Conservation (phyloP, 2,113 vertebrate species). For the Collichthys lucidus region DNA sequence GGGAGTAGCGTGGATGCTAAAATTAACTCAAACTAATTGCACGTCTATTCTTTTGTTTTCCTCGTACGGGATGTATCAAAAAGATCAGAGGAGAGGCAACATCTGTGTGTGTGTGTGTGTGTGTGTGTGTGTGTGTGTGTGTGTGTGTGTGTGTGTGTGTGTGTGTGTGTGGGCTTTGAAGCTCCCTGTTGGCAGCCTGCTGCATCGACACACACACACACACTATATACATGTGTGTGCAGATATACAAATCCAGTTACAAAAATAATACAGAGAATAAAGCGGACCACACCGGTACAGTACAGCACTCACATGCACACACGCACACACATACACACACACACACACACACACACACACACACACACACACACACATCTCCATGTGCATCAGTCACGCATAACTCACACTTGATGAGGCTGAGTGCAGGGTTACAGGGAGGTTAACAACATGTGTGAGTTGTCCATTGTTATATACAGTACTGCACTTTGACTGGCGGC, state of each 20-base stretch:
- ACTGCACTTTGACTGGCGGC: slow-evolving; percentile 23
- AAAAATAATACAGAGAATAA: slow-evolving; percentile 16
- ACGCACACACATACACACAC: too few species aligned
- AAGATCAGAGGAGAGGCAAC: slow-evolving; percentile 58
- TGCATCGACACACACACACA: not conserved
- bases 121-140: too few species aligned
- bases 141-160: slow-evolving; percentile 8
- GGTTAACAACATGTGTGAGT: slow-evolving; percentile 30
- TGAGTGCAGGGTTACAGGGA: slow-evolving; percentile 13
- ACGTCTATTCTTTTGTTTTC: slow-evolving; percentile 52
- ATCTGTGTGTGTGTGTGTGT: slow-evolving; percentile 45
- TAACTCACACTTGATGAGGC: slow-evolving; percentile 7
- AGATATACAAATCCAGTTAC: slow-evolving; percentile 25
- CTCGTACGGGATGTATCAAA: slow-evolving; percentile 38
- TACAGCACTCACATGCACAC: not conserved
- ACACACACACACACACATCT: not conserved
- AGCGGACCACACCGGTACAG: not conserved
- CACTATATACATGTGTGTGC: not conserved
- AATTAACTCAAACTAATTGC: too few species aligned
- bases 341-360: too few species aligned
- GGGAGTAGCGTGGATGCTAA: too few species aligned
- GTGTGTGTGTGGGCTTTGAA: slow-evolving; percentile 39
- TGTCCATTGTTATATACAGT: slow-evolving; percentile 13
- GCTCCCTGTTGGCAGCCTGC: slow-evolving; percentile 39
- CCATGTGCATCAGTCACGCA: not conserved